These are phyloP conservation scores for Anoplopoma fimbria DNA, from an alignment of 2,113 vertebrate genomes.

Conservation along the genomic window DNA sequence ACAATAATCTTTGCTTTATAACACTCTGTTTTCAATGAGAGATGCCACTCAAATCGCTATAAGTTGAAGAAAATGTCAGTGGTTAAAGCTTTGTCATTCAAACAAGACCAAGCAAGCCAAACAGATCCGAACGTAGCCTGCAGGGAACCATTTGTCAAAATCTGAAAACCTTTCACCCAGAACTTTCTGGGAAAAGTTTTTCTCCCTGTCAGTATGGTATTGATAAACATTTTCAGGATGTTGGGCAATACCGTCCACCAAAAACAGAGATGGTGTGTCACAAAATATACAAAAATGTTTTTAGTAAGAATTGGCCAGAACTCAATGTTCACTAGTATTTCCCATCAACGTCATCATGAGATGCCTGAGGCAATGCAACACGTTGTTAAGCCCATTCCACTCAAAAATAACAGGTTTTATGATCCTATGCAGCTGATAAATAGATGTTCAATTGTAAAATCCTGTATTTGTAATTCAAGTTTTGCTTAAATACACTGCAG, in stretches of 20 bases:
- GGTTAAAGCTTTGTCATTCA: not conserved
- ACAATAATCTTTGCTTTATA: not conserved
- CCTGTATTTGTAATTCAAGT: not conserved
- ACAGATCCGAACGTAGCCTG: not conserved
- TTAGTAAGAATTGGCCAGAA: constrained; percentile 5
- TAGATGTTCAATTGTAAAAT: constrained; percentile 1
- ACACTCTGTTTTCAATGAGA: not conserved
- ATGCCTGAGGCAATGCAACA: constrained; percentile 27
- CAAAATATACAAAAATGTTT: constrained; percentile 8
- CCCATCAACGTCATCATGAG: constrained; percentile 2
- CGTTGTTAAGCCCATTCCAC: not conserved
- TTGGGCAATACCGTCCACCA: not conserved
- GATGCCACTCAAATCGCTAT: not conserved
- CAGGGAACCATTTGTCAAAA: constrained; percentile 2
- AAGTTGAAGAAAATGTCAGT: not conserved
- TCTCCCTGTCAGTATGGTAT: not conserved
- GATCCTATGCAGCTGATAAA: constrained; percentile 2
- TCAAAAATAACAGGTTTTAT: constrained; percentile 19
- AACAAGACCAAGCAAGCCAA: not conserved
- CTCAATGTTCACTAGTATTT: constrained; percentile 15
- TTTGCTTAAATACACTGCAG: not conserved
- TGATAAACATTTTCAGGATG: not conserved
- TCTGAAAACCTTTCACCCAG: not conserved
- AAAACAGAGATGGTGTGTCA: not conserved
- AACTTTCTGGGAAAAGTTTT: not conserved